phyloP scores from a whole-genome alignment of 2,113 vertebrate species.

The Cyanoramphus novaezelandiae region DNA sequence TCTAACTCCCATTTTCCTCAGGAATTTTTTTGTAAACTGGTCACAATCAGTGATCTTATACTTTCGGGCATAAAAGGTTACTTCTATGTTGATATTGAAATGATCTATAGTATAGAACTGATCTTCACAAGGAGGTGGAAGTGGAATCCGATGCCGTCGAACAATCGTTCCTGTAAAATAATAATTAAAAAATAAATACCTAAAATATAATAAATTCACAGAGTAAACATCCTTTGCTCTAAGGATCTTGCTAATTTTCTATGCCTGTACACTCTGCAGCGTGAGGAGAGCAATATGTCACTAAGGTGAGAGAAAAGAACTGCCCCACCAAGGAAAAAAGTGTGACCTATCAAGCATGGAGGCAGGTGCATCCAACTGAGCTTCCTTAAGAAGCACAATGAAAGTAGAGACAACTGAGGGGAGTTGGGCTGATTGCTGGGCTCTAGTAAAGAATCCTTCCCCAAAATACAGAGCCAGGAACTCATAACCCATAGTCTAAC shows the following conservation, averaged over 20 bases:
- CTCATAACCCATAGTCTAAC: neutral
- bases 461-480: neutral
- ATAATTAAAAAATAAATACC: neutral
- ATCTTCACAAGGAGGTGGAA: conserved; percentile 85
- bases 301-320: neutral
- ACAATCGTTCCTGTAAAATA: conserved; percentile 81
- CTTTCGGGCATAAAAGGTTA: conserved; percentile 81
- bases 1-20: conserved; percentile 83
- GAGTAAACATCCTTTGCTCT: neutral
- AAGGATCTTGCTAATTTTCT: neutral
- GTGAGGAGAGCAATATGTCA: neutral
- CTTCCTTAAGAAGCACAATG: neutral
- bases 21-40: conserved; percentile 85
- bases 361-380: neutral
- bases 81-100: conserved; percentile 87
- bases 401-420: neutral
- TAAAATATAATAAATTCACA: neutral
- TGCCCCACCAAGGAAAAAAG: neutral
- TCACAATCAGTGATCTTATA: conserved; percentile 88
- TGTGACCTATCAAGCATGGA: neutral
- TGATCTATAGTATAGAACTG: conserved; percentile 84
- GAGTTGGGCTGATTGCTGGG: neutral
- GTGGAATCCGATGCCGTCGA: conserved; percentile 84
- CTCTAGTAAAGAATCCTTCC: neutral
- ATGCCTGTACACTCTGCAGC: neutral